Evolutionary conservation across 23 tunicate species (phyloP).

Genomic region (Oikopleura dioica): DNA sequence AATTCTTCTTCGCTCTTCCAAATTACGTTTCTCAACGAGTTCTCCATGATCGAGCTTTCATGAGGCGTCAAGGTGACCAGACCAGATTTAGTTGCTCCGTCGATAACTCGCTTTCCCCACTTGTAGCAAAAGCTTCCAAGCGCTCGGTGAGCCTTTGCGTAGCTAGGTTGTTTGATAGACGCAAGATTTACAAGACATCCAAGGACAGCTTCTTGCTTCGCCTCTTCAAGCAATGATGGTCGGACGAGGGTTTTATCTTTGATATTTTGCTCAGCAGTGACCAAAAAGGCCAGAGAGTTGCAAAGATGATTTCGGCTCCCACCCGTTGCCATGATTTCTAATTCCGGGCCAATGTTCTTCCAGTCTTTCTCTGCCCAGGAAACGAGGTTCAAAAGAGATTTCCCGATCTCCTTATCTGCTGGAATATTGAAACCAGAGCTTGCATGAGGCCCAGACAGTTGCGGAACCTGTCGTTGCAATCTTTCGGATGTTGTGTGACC

Average conservation of each 20-base stretch:
- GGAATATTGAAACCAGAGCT: background rate
- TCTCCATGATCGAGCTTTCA: background rate
- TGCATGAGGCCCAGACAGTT: background rate
- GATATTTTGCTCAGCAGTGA: background rate
- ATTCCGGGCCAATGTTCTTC: background rate
- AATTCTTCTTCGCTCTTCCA: background rate
- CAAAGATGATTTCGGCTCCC: background rate
- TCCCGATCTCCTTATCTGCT: background rate
- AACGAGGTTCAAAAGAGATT: background rate
- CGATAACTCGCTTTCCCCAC: constrained; percentile 78
- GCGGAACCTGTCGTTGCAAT: background rate
- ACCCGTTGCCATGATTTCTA: background rate
- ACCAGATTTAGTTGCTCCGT: constrained; percentile 18
- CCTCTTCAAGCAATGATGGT: constrained; percentile 6
- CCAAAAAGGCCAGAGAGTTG: background rate
- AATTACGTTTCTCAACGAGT: background rate
- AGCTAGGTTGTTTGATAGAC: constrained; percentile 26
- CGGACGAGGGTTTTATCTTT: background rate
- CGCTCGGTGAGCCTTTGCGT: constrained; percentile 50
- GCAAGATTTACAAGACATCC: constrained; percentile 49
- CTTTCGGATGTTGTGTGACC: background rate
- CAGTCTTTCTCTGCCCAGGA: background rate
- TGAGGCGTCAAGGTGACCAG: background rate
- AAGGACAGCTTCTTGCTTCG: constrained; percentile 40
- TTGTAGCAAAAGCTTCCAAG: constrained; percentile 83